These are phyloP conservation scores for Catagonus wagneri DNA, from an alignment of 2,113 vertebrate species.

Conservation along the genomic window DNA sequence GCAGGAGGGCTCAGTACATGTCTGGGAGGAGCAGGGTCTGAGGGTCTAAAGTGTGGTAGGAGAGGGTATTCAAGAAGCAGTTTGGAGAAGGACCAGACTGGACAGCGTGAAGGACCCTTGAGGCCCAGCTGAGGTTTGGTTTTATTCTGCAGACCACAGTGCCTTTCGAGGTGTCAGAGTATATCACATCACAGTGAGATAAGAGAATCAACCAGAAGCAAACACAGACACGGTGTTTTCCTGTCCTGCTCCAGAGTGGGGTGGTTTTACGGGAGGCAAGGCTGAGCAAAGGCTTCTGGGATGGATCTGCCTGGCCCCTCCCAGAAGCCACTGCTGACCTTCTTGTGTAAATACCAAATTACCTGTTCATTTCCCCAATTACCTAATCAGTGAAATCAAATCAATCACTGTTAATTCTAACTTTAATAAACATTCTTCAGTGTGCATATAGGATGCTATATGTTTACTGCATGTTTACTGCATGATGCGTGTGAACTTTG, in stretches of 20 bases:
- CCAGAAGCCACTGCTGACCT: constrained; percentile 78
- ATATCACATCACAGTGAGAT: not conserved
- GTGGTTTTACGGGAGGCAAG: not conserved
- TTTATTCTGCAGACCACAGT: not conserved
- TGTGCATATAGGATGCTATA: constrained; percentile 76
- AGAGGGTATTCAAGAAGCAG: not conserved
- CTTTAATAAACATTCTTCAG: constrained; percentile 82
- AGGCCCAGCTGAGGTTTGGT: not conserved
- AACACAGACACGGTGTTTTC: not conserved
- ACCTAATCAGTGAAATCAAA: constrained; percentile 85
- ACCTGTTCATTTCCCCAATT: constrained; percentile 83
- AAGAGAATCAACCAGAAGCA: not conserved
- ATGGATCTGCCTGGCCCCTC: not conserved
- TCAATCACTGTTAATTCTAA: constrained; percentile 84
- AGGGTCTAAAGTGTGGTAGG: not conserved
- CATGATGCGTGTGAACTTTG: not conserved
- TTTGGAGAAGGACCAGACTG: too few species aligned
- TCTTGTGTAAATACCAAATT: constrained; percentile 80
- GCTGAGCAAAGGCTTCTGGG: not conserved
- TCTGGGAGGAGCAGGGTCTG: not conserved
- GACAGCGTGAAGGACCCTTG: not conserved
- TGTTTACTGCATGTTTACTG: too few species aligned
- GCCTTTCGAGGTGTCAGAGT: not conserved
- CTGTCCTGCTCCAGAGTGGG: not conserved
- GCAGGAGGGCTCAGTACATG: not conserved